These are phyloP conservation scores for Sphaeridia pumilis DNA, from an alignment of 2,888 invertebrate genomes.

Conservation along the genomic window DNA sequence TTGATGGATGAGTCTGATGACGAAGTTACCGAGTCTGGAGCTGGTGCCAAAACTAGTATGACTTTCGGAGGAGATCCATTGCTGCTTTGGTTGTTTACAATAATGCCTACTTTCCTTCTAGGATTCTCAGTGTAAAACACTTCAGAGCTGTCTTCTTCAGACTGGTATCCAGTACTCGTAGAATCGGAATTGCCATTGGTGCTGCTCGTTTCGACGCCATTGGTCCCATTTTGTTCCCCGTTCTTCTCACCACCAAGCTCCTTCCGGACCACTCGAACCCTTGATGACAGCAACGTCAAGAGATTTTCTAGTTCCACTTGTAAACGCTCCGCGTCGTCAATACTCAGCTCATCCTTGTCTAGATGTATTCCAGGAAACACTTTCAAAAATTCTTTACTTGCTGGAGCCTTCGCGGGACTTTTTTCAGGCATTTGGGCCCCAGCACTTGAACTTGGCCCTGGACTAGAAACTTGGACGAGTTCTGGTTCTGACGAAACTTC, in stretches of 20 bases:
- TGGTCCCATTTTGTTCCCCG: not conserved
- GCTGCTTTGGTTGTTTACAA: too few relatives aligned
- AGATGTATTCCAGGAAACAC: not conserved
- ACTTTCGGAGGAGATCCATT: too few relatives aligned
- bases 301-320: slow-evolving; percentile 1
- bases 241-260: not conserved
- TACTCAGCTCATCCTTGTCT: not conserved
- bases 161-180: not conserved
- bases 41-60: too few relatives aligned
- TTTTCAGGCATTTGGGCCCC: not conserved
- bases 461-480: too few relatives aligned
- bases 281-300: not conserved
- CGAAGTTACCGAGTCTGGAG: too few relatives aligned
- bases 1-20: too few relatives aligned
- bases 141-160: not conserved
- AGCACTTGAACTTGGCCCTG: not conserved
- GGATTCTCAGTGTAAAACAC: not conserved
- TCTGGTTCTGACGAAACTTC: too few relatives aligned
- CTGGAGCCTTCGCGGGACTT: not conserved
- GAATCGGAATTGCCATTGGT: not conserved
- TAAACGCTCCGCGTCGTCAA: not conserved
- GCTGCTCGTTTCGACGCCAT: not conserved
- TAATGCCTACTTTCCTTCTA: not conserved
- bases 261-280: not conserved
- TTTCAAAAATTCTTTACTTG: not conserved